Evolutionary conservation across 2,888 invertebrate species (phyloP).

Genomic region (Lasioglossum calceatum): DNA sequence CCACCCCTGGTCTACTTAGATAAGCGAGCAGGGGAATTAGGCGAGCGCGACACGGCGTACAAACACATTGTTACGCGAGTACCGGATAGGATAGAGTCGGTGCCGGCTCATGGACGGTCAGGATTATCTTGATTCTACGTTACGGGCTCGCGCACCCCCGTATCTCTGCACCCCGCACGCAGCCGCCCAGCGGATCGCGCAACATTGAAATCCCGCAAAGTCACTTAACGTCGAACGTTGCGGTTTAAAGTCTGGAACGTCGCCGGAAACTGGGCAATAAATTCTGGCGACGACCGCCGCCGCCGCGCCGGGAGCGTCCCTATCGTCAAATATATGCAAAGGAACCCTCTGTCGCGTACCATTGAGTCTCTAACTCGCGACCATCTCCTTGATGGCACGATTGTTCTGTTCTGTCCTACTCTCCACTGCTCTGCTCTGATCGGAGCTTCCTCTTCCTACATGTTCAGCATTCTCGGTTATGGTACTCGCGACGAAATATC

Average conservation of each 20-base stretch:
- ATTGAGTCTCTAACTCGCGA: slow-evolving; percentile 46
- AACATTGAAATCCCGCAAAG: slow-evolving; percentile 70
- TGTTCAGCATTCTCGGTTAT: not conserved
- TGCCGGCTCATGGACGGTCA: slow-evolving; percentile 22
- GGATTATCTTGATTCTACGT: slow-evolving; percentile 71
- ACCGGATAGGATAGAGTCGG: slow-evolving; percentile 12
- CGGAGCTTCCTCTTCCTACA: not conserved
- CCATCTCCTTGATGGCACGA: slow-evolving; percentile 44
- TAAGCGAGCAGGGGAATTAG: slow-evolving; percentile 44
- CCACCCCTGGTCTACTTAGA: not conserved
- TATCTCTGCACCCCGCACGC: slow-evolving; percentile 3
- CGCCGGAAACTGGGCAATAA: slow-evolving; percentile 68
- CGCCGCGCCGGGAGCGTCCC: slow-evolving; percentile 59
- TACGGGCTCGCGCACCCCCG: slow-evolving; percentile 56
- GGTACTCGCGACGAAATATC: not conserved
- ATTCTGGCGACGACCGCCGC: slow-evolving; percentile 67
- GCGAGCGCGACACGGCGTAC: slow-evolving; percentile 33
- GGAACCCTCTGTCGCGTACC: slow-evolving; percentile 57
- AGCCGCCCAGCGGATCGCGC: slow-evolving; percentile 22
- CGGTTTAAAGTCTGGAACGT: slow-evolving; percentile 65
- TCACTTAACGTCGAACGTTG: slow-evolving; percentile 70
- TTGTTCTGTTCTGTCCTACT: slow-evolving; percentile 7
- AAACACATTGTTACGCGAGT: slow-evolving; percentile 56
- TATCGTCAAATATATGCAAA: slow-evolving; percentile 53
- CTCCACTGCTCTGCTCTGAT: not conserved